Base-by-base conservation (phyloP, 2,888 invertebrate genomes). In the Priocnemis perturbator region DNA sequence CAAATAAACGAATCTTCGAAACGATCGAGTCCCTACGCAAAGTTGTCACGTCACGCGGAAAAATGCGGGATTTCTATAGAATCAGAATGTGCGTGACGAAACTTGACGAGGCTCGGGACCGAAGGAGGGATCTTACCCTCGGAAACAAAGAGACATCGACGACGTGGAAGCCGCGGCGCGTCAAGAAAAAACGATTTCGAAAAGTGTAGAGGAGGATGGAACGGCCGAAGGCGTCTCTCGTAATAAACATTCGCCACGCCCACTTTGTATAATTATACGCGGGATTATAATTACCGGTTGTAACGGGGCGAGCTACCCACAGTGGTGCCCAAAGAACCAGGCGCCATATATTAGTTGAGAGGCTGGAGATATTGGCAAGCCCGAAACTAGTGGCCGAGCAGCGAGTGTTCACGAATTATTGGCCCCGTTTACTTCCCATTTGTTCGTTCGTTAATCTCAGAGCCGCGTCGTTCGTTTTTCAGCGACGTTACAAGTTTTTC, bases 201-300 rank as follows among this genome's bases (percentile, higher is more conserved):
- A 60, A 60, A 78, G 69, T 62, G 20, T 66, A 20, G 21, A 48
- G 37, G 67, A 20, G 57, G 37, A 57, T 53, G 50, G 66, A 71
- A 56, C 67, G 69, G 60, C 59, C 66, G 64, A 66, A 56, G 65
- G 69, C 67, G 69, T 71, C 59, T 61, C 69, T 53, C 60, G 64
- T 71, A 69, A 79, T 78, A 79, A 78, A 76, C 74, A 68, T 68
- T 74, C 74, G 48, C 77, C 83, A 85, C 83, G 83, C 84, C 85
- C 73, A 82, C 75, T 72, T 78, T 73, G 72, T 78, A 77, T 83
- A 84, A 84, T 83, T 78, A 78, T 74, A 76, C 72, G 69, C 73
- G 52, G 76, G 75, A 44, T 75, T 77, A 69, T 81, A 78, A 82
- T 78, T 78, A 79, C 76, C 59, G 74, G 73, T 78, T 81, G 67